Evolutionary conservation across 30 jellyfish, hydroid and myxozoan species (phyloP).

Genomic region (Aurelia aurita complex sp. Pacific): DNA sequence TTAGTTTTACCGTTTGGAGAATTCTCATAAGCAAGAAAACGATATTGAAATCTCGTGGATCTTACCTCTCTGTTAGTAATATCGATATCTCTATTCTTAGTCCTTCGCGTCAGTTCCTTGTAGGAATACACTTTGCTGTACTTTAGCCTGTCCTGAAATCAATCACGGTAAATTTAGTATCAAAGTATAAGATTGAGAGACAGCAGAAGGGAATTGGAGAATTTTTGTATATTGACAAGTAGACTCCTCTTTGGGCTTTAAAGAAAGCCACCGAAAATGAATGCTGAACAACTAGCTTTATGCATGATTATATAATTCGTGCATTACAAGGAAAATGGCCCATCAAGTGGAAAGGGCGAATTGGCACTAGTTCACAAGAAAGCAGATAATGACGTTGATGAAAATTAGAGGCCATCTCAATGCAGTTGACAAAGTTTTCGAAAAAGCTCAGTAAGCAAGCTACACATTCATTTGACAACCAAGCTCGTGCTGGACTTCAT

Average conservation of each 20-base stretch:
- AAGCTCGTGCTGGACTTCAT: constrained; percentile 47
- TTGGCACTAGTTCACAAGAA: constrained; percentile 49
- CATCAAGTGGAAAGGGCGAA: no score
- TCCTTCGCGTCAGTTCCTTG: constrained; percentile 42
- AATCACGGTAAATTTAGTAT: background rate
- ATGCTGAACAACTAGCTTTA: no score
- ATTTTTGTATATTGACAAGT: no score
- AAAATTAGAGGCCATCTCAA: background rate
- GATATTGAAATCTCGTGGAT: no score
- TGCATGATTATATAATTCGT: no score
- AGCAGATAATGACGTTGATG: constrained; percentile 24
- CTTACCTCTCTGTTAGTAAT: constrained; percentile 58
- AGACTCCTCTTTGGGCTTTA: no score
- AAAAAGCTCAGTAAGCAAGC: constrained; percentile 49
- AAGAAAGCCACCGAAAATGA: no score
- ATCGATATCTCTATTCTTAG: constrained; percentile 31
- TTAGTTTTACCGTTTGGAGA: no score
- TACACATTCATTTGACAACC: constrained; percentile 36
- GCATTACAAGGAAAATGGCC: no score
- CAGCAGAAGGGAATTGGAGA: background rate
- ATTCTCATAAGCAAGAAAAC: no score
- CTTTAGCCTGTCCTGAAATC: constrained; percentile 32
- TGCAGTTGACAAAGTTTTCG: background rate
- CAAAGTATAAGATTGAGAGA: background rate
- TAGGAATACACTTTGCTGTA: constrained; percentile 37